Evolutionary conservation across 2,888 invertebrate genomes (phyloP), one percentile per base, ranked within the genome.

Genomic region (Cosmia pyralina): DNA sequence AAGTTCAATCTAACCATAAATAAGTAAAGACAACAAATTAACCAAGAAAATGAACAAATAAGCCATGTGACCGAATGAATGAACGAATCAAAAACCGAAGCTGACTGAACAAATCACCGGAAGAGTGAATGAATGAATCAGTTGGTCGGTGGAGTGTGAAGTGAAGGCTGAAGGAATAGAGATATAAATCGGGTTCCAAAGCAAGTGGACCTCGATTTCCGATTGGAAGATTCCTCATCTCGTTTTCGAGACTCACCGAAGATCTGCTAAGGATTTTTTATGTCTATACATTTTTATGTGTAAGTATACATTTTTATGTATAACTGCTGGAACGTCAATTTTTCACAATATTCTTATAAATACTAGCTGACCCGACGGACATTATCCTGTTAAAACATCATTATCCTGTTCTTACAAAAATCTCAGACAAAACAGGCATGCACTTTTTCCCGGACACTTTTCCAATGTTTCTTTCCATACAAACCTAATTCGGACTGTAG

Each of bases 51-150:
- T 68, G 15, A 64, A 65, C 38, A 46, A 74, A 59, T 46, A 53
- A 67, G n/a, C 28, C 38, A 53, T 28, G 28, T 58, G 52, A 64
- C 59, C 62, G 67, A 78, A 46, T 64, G 44, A 64, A 50, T 60
- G 60, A 77, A 65, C 19, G 66, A 77, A 72, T 77, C 68, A 53
- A 50, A 79, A 75, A 57, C 53, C 80, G 65, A 48, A 48, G 53
- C 53, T 77, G 76, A 79, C 38, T 67, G 58, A 80, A 73, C 73
- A 57, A 80, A 73, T 80, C 65, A 81, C 72, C 68, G 72, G 72
- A 72, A 52, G 73, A 81, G 46, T 72, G 77, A 81, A 22, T 65
- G 81, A 81, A 55, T 66, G 81, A 81, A 65, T 34, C 57, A 75
- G 38, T 55, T 68, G 69, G 65, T 57, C 70, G 69, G 48, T 11